Evolutionary conservation across 2,113 vertebrate genomes (phyloP), one percentile per base, ranked within the genome.

Genomic region (Elephas maximus): DNA sequence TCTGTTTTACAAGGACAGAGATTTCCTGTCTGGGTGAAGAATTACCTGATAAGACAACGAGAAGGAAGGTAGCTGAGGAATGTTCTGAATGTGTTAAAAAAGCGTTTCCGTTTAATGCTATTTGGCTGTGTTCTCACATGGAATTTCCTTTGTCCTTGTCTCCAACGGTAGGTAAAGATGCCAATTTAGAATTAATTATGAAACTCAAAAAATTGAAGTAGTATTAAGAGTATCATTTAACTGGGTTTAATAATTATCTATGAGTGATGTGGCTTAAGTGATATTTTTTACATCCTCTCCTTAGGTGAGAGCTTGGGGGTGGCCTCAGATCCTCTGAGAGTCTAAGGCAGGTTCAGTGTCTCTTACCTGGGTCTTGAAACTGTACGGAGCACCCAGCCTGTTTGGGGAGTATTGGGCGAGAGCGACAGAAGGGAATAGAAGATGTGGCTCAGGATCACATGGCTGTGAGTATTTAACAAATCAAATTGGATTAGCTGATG

Each of bases 291-390:
- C 67, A 21, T 30, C 24, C 1, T 57, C 28, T 17, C 33, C 44
- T 1, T 3, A 33, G 44, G 26, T 37, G n/a, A 41, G n/a, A 9
- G 4, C 37, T 41, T 74, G 21, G 8, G 37, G 18, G 8, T 74
- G 73, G n/a, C 18, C 6, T 74, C 15, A 41, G 67, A 2, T 11
- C 8, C 12, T n/a, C 3, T 3, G 2, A 6, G 48, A 12, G 8
- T 8, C 4, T 3, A 0, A 1, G 6, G 7, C 0, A 37, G 5
- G 26, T 3, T 11, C 41, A 24, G 24, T 14, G 1, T 3, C 17
- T 4, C 2, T 37, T 11, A 24, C 26, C n/a, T 1, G 28, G 48
- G 28, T 41, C 2, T 24, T 2, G 0, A 3, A 4, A 6, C 5
- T 8, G 26, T 37, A 1, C 1, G 2, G 6, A 37, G 0, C 5